Evolutionary conservation across 2,888 invertebrate genomes (phyloP).

Genomic region (Chorisops tibialis): DNA sequence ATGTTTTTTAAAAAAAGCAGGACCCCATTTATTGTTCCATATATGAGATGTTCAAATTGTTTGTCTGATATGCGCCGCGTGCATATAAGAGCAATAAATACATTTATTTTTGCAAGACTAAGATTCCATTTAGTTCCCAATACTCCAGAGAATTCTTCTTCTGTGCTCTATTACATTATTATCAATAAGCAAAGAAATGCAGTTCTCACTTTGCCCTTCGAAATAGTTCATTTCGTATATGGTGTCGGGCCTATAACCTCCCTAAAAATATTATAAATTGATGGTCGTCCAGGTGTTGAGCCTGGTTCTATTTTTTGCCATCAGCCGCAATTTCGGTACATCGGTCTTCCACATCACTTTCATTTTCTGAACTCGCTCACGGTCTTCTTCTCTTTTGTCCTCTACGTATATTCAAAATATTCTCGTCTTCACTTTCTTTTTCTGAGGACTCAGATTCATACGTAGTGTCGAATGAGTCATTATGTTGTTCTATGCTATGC

Average conservation of each 20-base stretch:
- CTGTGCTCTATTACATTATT: background rate
- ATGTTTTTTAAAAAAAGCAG: too few relatives aligned
- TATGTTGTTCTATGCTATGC: slow-evolving; percentile 16
- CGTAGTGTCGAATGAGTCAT: slow-evolving; percentile 16
- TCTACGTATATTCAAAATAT: slow-evolving; percentile 23
- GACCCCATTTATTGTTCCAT: too few relatives aligned
- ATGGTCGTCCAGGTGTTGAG: background rate
- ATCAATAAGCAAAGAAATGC: slow-evolving; percentile 5
- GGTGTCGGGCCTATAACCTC: too few relatives aligned
- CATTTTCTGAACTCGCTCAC: too few relatives aligned
- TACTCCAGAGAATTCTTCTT: background rate
- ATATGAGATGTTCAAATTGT: too few relatives aligned
- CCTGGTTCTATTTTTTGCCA: slow-evolving; percentile 5
- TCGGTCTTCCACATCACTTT: slow-evolving; percentile 2
- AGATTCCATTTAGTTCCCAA: too few relatives aligned
- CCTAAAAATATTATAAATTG: slow-evolving; percentile 6
- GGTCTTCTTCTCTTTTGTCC: too few relatives aligned
- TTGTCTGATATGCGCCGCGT: slow-evolving; percentile 29
- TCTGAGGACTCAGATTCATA: background rate
- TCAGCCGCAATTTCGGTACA: slow-evolving; percentile 5
- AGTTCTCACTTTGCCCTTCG: background rate
- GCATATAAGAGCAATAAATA: background rate
- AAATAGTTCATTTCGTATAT: background rate
- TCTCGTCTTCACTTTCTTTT: too few relatives aligned
- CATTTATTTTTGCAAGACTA: too few relatives aligned